Evolutionary conservation across 2,888 invertebrate genomes (phyloP).

Genomic region (Drosophila mayaguana): DNA sequence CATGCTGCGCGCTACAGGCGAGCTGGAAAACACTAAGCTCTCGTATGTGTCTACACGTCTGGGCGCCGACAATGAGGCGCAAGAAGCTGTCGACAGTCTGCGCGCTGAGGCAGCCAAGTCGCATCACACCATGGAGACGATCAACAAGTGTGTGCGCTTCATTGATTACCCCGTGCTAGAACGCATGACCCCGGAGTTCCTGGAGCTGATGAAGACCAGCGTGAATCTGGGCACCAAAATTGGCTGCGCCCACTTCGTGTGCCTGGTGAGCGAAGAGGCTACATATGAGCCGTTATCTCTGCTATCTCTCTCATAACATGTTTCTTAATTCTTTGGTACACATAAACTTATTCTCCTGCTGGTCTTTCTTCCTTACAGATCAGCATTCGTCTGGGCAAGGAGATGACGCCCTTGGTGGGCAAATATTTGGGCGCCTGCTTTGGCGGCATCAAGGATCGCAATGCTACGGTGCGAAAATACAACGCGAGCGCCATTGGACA

Average conservation of each 20-base stretch:
- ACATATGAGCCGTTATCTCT: neutral
- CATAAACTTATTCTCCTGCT: neutral
- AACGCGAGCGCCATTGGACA: slow-evolving; percentile 94
- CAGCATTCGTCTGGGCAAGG: slow-evolving; percentile 86
- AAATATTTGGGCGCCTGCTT: slow-evolving; percentile 87
- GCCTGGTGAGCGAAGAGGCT: slow-evolving; percentile 86
- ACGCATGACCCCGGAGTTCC: slow-evolving; percentile 91
- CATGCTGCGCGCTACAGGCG: slow-evolving; percentile 93
- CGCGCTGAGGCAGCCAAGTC: slow-evolving; percentile 92
- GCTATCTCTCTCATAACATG: neutral
- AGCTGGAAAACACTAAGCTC: slow-evolving; percentile 92
- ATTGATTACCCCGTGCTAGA: slow-evolving; percentile 91
- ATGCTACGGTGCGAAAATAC: slow-evolving; percentile 92
- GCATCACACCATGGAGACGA: slow-evolving; percentile 95
- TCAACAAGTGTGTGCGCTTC: slow-evolving; percentile 91
- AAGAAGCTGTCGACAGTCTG: slow-evolving; percentile 92
- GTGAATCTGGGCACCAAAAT: slow-evolving; percentile 94
- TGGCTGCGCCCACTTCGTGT: slow-evolving; percentile 92
- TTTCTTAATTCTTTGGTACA: no score
- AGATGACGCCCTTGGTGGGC: slow-evolving; percentile 87
- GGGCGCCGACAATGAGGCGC: slow-evolving; percentile 89
- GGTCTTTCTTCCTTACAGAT: slow-evolving; percentile 60
- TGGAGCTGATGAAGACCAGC: slow-evolving; percentile 92
- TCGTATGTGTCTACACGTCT: slow-evolving; percentile 92
- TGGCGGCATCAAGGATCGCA: slow-evolving; percentile 93